Percentiles rank a stretch among this genome's conserved stretches.
phyloP scores from a whole-genome alignment of 2,888 invertebrate genomes.

The Tubulanus polymorphus region DNA sequence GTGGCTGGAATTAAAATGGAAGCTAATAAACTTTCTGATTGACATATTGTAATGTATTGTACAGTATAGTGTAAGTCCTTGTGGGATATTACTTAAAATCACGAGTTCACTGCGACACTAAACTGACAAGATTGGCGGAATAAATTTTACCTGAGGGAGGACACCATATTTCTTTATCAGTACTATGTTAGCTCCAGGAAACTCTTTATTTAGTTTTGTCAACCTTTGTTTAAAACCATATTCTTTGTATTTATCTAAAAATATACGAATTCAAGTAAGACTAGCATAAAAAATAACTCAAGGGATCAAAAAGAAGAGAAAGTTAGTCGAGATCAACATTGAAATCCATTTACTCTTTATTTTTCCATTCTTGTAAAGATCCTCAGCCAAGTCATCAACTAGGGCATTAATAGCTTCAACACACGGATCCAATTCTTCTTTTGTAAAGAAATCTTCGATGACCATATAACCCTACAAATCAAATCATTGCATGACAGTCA shows the following conservation, averaged over 20 bases:
- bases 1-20: constrained; percentile 27
- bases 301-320: neutral
- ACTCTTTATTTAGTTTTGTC: constrained; percentile 42
- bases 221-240: constrained; percentile 40
- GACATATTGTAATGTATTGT: neutral
- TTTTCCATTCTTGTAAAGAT: constrained; percentile 36
- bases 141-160: neutral
- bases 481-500: too few relatives aligned
- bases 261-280: neutral
- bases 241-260: constrained; percentile 36
- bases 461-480: constrained; percentile 16
- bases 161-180: neutral
- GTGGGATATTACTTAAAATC: too few relatives aligned
- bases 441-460: constrained; percentile 18
- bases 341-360: constrained; percentile 30
- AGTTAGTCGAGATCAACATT: neutral
- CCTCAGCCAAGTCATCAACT: constrained; percentile 38
- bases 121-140: too few relatives aligned
- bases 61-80: too few relatives aligned
- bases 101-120: too few relatives aligned
- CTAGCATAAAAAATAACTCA: too few relatives aligned
- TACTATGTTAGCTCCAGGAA: constrained; percentile 44
- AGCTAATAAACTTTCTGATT: neutral
- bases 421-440: constrained; percentile 33
- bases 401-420: constrained; percentile 29